Base-by-base conservation (phyloP, 92 coral and sea anemone species). In the Paramuricea clavata region DNA sequence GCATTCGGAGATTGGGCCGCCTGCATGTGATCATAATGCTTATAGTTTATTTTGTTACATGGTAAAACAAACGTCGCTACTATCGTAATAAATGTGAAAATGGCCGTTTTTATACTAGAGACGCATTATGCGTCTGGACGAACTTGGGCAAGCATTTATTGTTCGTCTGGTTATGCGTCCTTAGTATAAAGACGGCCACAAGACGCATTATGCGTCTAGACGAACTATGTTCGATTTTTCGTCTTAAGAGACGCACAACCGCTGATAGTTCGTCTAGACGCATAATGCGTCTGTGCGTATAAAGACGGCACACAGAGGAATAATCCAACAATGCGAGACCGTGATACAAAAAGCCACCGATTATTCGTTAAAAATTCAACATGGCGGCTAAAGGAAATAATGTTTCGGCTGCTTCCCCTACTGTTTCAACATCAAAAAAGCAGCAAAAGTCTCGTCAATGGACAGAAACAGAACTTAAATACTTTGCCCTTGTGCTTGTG, bases 401-500 rank as follows among this genome's bases (percentile, higher is more conserved):
- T 44, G 78, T 57, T 59, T 81, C 75, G 74, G 74, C 42, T 31
- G 28, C 84, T 73, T 15, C 69, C 30, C 67, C 78, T 22, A 16
- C 2, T 49, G 15, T 3, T 49, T 49, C 57, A 49, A 49, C 57
- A 49, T 49, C 1, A 49, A 11, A n/a, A 57, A 57, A 57, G 31
- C 72, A 81, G 82, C 74, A 50, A 32, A 27, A 81, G 64, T 79
- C 54, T 81, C 87, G 90, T 6, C 87, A 54, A 80, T 81, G 87
- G 90, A 87, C 90, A 81, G 81, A 87, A 54, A 87, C 87, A 50
- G 87, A 52, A 72, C 87, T 87, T 17, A 87, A 87, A 35, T 69
- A 87, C 90, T 87, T 70, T 16, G 81, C 90, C 42, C 27, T 67
- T 9, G 90, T 87, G 26, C 86, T 87, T 31, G 74, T 81, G 28